Conservation (phyloP, 2,797 vertebrate species). For the Cyclura pinguis region DNA sequence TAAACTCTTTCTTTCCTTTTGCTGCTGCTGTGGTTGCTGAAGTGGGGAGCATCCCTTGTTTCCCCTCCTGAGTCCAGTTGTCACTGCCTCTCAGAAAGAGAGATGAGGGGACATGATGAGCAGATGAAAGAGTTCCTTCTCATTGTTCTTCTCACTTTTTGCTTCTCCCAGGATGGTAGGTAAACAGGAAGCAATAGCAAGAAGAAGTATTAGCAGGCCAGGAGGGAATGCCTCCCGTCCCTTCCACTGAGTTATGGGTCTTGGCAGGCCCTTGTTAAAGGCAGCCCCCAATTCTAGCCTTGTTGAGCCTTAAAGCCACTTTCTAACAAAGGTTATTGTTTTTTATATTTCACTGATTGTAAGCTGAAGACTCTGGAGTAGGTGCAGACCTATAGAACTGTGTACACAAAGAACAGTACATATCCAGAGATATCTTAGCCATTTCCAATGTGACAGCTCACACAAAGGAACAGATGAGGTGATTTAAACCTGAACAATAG, state of each 20-base stretch:
- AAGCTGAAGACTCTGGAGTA: background rate
- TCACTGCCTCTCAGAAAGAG: background rate
- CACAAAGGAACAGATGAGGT: background rate
- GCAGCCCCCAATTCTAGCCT: background rate
- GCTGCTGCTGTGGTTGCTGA: background rate
- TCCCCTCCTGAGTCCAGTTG: background rate
- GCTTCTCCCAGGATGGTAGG: too few relatives aligned
- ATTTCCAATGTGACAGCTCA: background rate
- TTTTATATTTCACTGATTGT: background rate
- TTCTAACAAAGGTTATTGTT: background rate
- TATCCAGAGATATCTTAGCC: background rate
- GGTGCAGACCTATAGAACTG: background rate
- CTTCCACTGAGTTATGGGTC: background rate
- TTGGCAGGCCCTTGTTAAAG: background rate
- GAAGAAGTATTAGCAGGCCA: background rate
- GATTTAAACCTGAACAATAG: background rate
- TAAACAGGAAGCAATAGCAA: background rate
- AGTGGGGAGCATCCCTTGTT: background rate
- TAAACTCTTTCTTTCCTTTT: background rate
- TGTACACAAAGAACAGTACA: background rate
- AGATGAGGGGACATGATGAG: background rate
- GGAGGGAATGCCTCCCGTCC: background rate
- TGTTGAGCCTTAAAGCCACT: background rate
- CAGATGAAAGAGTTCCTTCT: background rate
- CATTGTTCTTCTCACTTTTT: background rate